These are phyloP conservation scores for Neria commutata DNA, from an alignment of 2,888 invertebrate genomes.

Conservation along the genomic window DNA sequence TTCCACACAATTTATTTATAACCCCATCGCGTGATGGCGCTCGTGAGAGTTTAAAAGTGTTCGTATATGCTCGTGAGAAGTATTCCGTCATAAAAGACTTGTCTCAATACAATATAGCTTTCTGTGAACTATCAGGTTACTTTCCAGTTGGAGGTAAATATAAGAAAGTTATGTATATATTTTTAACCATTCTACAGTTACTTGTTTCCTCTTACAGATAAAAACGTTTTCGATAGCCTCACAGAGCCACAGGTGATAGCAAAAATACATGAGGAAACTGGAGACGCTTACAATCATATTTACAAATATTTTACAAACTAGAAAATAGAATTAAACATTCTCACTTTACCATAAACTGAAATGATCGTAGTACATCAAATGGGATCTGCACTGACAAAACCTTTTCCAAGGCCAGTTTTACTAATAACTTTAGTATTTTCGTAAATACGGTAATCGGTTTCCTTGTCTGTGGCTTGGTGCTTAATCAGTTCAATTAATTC, in stretches of 20 bases:
- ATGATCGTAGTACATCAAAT: too few relatives aligned
- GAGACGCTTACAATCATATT: slow-evolving; percentile 42
- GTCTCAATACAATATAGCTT: slow-evolving; percentile 71
- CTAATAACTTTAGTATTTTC: slow-evolving; percentile 41
- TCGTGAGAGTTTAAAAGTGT: slow-evolving; percentile 64
- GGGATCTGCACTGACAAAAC: slow-evolving; percentile 37
- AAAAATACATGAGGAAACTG: slow-evolving; percentile 47
- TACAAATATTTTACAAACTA: slow-evolving; percentile 38
- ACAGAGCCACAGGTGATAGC: slow-evolving; percentile 42
- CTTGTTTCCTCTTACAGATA: slow-evolving; percentile 35
- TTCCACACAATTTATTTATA: slow-evolving; percentile 79
- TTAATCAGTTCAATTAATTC: slow-evolving; percentile 65
- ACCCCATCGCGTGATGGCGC: slow-evolving; percentile 56
- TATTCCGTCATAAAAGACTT: slow-evolving; percentile 67
- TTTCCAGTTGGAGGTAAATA: slow-evolving; percentile 71
- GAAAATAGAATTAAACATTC: background rate
- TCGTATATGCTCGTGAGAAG: slow-evolving; percentile 72
- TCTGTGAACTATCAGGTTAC: slow-evolving; percentile 79
- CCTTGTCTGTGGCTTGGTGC: slow-evolving; percentile 54
- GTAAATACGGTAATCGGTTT: slow-evolving; percentile 45
- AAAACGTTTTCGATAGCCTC: slow-evolving; percentile 37
- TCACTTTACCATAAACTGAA: too few relatives aligned
- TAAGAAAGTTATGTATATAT: background rate
- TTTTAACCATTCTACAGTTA: background rate
- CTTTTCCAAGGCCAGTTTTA: slow-evolving; percentile 44